phyloP scores from a whole-genome alignment of 2,113 vertebrate species.

The Telmatochromis sp. region DNA sequence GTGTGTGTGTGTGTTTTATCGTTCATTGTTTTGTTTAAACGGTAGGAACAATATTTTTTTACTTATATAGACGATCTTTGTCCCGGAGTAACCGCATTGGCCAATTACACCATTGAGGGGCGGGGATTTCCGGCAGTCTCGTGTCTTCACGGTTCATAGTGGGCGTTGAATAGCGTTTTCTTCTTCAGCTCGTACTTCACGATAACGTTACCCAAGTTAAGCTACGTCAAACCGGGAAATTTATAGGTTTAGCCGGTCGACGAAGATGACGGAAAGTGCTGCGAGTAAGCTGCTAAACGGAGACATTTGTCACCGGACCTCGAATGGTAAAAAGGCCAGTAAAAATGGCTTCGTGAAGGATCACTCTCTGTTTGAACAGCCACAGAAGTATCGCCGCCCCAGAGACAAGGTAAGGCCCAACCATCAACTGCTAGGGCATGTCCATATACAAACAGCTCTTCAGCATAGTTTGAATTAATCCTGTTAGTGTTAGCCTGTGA shows the following conservation, averaged over 20 bases:
- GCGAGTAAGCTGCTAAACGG: constrained; percentile 64
- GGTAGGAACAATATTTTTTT: background rate
- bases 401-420: constrained; percentile 68
- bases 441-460: background rate
- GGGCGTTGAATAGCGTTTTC: constrained; percentile 30
- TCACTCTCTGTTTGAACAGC: constrained; percentile 57
- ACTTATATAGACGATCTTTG: constrained; percentile 13
- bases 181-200: constrained; percentile 16
- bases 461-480: background rate
- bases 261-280: constrained; percentile 68
- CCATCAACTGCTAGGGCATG: background rate
- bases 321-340: constrained; percentile 40
- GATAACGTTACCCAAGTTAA: constrained; percentile 14
- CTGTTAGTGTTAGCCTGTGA: background rate
- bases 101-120: constrained; percentile 6
- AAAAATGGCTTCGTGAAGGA: constrained; percentile 72
- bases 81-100: background rate
- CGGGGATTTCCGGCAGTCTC: constrained; percentile 32
- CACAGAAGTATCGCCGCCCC: constrained; percentile 53
- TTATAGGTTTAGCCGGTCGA: background rate
- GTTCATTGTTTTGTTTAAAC: no score
- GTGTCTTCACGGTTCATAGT: constrained; percentile 16
- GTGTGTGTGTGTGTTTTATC: no score
- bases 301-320: constrained; percentile 47
- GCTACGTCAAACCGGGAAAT: background rate